A percentile compares a stretch with the other conserved stretches of the same genome.
These are phyloP conservation scores for Prunella himalayana DNA, from an alignment of 2,113 vertebrate genomes.

Conservation along the genomic window DNA sequence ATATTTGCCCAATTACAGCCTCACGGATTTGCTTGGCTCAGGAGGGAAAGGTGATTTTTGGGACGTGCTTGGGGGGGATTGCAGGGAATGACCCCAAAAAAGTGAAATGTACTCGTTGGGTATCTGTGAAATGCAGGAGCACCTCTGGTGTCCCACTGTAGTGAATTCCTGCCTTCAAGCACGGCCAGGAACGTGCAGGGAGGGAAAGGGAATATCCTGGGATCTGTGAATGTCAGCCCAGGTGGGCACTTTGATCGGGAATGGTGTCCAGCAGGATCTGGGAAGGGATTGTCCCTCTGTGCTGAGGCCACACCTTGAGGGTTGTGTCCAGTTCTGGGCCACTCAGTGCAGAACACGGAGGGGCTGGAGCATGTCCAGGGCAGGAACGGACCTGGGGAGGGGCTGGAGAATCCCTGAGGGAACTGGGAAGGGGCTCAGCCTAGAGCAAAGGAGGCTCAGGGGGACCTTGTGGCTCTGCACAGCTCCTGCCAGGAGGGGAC, in stretches of 20 bases:
- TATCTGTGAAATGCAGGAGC: not conserved
- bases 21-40: rapidly evolving
- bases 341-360: rapidly evolving
- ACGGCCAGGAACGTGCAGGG: rapidly evolving
- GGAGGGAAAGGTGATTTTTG: not conserved
- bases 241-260: not conserved
- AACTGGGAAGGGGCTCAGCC: not conserved
- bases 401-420: not conserved
- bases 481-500: not conserved
- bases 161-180: not conserved
- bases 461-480: not conserved
- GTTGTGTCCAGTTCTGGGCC: not conserved
- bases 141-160: rapidly evolving
- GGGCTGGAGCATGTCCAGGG: not conserved
- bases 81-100: not conserved
- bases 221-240: not conserved
- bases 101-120: not conserved
- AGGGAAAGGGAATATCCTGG: not conserved
- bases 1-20: not conserved
- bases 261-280: not conserved
- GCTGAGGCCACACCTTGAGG: rapidly evolving
- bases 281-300: not conserved
- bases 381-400: not conserved
- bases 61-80: not conserved
- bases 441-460: not conserved